These are phyloP conservation scores for Neoaliturus tenellus DNA, from an alignment of 2,888 invertebrate genomes.

Conservation along the genomic window DNA sequence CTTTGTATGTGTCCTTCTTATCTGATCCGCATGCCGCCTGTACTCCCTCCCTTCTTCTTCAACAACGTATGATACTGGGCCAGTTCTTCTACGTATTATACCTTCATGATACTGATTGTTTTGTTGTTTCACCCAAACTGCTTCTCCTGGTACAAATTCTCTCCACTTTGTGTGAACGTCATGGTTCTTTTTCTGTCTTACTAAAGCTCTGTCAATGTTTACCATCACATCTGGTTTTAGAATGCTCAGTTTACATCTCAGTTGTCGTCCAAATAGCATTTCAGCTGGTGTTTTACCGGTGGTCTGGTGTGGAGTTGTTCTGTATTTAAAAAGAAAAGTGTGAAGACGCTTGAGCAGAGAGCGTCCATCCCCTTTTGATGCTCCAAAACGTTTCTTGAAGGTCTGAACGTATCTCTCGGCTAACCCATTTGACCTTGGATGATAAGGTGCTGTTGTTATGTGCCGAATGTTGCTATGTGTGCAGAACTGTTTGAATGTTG, in stretches of 20 bases:
- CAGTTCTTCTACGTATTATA: no score
- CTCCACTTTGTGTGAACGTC: no score
- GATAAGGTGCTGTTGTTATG: constrained; percentile 60
- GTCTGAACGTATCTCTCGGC: constrained; percentile 66
- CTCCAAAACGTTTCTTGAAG: constrained; percentile 61
- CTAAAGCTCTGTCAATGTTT: no score
- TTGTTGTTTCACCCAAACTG: no score
- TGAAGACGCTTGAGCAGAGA: constrained; percentile 56
- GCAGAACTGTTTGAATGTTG: constrained; percentile 59
- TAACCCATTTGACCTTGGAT: constrained; percentile 65
- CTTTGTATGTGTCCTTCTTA: no score
- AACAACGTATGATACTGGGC: no score
- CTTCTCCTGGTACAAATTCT: no score
- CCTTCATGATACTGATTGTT: no score
- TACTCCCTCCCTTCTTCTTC: no score
- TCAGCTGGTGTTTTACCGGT: constrained; percentile 64
- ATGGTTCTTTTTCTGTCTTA: no score
- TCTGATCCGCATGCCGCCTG: no score
- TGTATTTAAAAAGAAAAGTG: constrained; percentile 54
- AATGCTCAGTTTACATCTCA: constrained; percentile 62
- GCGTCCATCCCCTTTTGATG: constrained; percentile 30
- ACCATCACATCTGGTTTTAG: constrained; percentile 54
- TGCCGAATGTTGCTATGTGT: neutral
- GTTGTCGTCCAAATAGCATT: constrained; percentile 62
- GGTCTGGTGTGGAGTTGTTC: constrained; percentile 58